Base-by-base conservation (phyloP, 2,113 vertebrate species). In the Alethe diademata region DNA sequence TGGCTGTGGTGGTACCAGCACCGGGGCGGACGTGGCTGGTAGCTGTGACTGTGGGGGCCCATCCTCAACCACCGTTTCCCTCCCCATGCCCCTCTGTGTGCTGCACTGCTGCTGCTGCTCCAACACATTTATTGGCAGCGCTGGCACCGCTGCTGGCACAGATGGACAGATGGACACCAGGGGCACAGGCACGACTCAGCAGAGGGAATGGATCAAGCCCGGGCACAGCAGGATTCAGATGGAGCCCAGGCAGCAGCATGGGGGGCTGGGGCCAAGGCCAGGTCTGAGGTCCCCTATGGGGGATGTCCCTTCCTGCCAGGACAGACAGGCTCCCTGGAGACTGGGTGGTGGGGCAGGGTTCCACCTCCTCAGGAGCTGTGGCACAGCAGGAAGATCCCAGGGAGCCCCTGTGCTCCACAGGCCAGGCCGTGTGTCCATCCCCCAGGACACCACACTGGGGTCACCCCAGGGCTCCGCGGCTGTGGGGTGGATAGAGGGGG, bases 51-150 rank as follows among this genome's bases (percentile, higher is more conserved):
- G 0, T 3, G 5, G 31, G 57, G 26, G 8, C 23, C 26, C 4
- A 0, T 17, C 5, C 35, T 33, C 0, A 2, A 2, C 12, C 71
- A 19, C 12, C 18, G 4, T 5, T 47, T 40, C 31, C 53, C 26
- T 78, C 28, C 82, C 29, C 2, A 0, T 19, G 12, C 42, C 56
- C 29, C 14, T 50, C 19, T 15, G 28, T 40, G 51, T 38, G 66
- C 45, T 50, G 36, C 6, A 10, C 60, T 5, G 2, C 56, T 22
- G n/a, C 58, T 50, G 72, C 87, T 92, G 88, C 45, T 86, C 73
- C 35, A 66, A 86, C 40, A 60, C 6, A 8, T 97, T 97, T 97
- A 97, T 97, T 97, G 87, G 70, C 62, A 90, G 70, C 22, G 47
- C 47, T 69, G 70, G 42, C 54, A 69, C 62, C 10, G 78, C 87